These are phyloP conservation scores for Dicaeum eximium DNA, from an alignment of 2,113 vertebrate genomes.

Conservation along the genomic window DNA sequence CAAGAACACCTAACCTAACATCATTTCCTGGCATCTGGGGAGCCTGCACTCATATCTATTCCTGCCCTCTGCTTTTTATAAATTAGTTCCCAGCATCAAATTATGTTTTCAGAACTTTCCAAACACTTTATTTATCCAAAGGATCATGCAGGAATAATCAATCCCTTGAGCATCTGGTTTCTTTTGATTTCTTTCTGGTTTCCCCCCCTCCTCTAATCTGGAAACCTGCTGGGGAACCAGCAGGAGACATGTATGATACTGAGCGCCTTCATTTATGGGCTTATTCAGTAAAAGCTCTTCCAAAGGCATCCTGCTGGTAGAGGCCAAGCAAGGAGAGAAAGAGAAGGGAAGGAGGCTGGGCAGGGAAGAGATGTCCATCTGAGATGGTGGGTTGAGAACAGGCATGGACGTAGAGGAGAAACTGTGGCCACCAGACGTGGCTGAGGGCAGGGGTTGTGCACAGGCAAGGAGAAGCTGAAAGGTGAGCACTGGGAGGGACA, in stretches of 20 bases:
- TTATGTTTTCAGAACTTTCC: background rate
- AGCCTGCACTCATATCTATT: background rate
- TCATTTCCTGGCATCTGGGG: background rate
- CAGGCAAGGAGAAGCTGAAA: background rate
- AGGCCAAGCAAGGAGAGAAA: background rate
- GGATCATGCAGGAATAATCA: constrained; percentile 35
- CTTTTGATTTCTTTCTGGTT: constrained; percentile 3
- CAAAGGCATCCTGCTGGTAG: background rate
- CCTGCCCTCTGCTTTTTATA: constrained; percentile 18
- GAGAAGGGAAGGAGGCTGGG: background rate
- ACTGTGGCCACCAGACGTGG: background rate
- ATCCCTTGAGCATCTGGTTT: constrained; percentile 42
- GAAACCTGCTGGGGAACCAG: constrained; percentile 39
- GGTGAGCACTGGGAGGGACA: background rate
- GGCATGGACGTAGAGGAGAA: background rate
- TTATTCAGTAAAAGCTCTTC: background rate
- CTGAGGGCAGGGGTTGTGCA: background rate
- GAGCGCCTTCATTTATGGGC: background rate
- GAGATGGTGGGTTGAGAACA: background rate
- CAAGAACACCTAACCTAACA: background rate
- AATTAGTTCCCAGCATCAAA: background rate
- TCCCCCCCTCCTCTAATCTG: background rate
- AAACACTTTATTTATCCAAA: constrained; percentile 49
- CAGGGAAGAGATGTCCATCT: background rate
- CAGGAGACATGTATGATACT: background rate